A percentile compares a stretch with the other conserved stretches of the same genome.
Conservation (phyloP, 2,113 vertebrate genomes). For the Eudyptes chrysolophus region DNA sequence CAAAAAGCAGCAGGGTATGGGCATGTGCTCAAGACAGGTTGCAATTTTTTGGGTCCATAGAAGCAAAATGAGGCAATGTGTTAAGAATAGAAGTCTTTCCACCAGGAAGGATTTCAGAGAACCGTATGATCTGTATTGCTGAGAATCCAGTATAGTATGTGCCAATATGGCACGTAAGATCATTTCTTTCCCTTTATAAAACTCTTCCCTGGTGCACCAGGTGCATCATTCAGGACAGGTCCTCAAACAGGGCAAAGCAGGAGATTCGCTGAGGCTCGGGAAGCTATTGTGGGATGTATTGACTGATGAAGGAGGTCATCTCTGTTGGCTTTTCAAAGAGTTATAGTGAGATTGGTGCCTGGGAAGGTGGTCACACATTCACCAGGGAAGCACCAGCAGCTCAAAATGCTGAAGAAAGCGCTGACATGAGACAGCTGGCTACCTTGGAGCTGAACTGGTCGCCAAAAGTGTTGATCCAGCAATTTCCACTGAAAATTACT, state of each 20-base stretch:
- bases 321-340: neutral
- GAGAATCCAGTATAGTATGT: neutral
- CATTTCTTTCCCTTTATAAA: neutral
- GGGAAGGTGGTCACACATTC: neutral
- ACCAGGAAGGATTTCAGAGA: neutral
- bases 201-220: neutral
- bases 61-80: neutral
- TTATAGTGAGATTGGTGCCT: neutral
- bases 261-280: neutral
- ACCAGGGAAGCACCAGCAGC: neutral
- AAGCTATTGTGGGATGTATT: neutral
- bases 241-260: neutral
- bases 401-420: neutral
- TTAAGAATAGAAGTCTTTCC: neutral
- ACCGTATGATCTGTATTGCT: neutral
- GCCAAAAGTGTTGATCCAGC: neutral
- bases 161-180: neutral
- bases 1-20: neutral
- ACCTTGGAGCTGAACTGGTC: neutral
- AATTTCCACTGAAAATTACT: neutral
- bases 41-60: neutral
- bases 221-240: neutral
- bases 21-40: rapidly evolving
- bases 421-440: neutral
- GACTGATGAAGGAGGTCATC: neutral